Evolutionary conservation across 2,888 invertebrate genomes (phyloP), one percentile per base, ranked within the genome.

Genomic region (Drosophila bunnanda): DNA sequence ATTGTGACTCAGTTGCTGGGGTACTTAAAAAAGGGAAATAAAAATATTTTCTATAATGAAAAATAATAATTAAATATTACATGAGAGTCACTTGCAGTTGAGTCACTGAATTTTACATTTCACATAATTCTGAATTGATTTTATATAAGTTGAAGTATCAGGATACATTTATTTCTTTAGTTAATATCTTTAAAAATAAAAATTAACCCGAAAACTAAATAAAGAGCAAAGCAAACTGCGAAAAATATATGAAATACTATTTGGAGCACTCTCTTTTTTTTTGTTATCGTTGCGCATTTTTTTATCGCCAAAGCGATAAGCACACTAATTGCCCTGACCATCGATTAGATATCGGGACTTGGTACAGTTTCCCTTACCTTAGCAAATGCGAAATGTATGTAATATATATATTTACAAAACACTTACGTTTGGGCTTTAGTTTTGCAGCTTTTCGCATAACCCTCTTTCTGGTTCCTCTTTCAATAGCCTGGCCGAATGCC

Each of bases 231-330:
- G 22, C 4, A 25, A 15, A 44, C 8, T 22, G 15, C 4, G 10
- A 5, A 25, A 13, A 2, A 43, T n/a, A 28, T 12, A 12, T 17
- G 46, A 1, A 28, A 46, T 17, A 46, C 46, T 7, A 30, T 46
- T 46, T 46, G 1, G 7, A 30, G 28, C 46, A 30, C 28, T 17
- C 28, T 46, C 5, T 25, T 25, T 25, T 25, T 13, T 38, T 20
- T 20, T 60, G n/a, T 65, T 60, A 59, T 41, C 39, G 12, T 41
- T 6, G 25, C 20, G 20, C 20, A 22, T 43, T 50, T 61, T 44
- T 32, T 32, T 66, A 62, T 66, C 62, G 66, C 46, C 34, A 0
- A 12, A 13, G 66, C 64, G 66, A 66, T 66, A 66, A 64, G 66
- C 46, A 38, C 20, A 15, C 46, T 54, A 55, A 64, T 62, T 54